Base-by-base conservation (phyloP, 2,888 invertebrate species). In the Rambutsinella grinnellia region DNA sequence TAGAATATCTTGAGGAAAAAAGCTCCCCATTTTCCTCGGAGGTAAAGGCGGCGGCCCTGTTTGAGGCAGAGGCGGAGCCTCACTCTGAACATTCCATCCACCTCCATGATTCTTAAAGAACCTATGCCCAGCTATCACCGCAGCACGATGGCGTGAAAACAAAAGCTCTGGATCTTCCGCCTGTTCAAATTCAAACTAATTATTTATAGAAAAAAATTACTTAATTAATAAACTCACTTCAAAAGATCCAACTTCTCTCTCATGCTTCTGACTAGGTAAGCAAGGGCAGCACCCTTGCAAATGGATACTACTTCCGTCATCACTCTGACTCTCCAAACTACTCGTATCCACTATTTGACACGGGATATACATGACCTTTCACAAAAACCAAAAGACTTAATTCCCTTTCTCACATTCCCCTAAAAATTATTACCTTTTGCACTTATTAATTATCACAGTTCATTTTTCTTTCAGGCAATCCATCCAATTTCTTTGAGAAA, bases 321-420 rank as follows among this genome's bases (percentile, higher is more conserved):
- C n/a, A n/a, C 67, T 67, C 51, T 75, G 62, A 49, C 66, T 66
- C n/a, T 67, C 75, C 75, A 75, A 62, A 62, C 75, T 74, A 19
- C 61, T 75, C 49, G 49, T 23, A 36, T 75, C 75, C 75, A 75
- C 53, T 21, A 75, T 67, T 49, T 75, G 75, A 27, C 75, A 75
- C 13, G 75, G 75, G 19, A 75, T 57, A 67, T 75, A 75, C 75
- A 75, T 75, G 36, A 36, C 36, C 13, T 36, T 58, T 58, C 44
- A 24, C 2, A n/a, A 8, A 21, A 8, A 17, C 2, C 36, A 21
- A n/a, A n/a, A n/a, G n/a, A 36, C 56, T 24, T 26, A 56, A 24
- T 56, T 56, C 21, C 24, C 13, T 56, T 24, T 24, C 21, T 8
- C 13, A 2, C 2, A 6, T 44, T 44, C 23, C 19, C 17, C 44